Conservation (phyloP, 2,888 invertebrate genomes). For the Bellardia bayeri region DNA sequence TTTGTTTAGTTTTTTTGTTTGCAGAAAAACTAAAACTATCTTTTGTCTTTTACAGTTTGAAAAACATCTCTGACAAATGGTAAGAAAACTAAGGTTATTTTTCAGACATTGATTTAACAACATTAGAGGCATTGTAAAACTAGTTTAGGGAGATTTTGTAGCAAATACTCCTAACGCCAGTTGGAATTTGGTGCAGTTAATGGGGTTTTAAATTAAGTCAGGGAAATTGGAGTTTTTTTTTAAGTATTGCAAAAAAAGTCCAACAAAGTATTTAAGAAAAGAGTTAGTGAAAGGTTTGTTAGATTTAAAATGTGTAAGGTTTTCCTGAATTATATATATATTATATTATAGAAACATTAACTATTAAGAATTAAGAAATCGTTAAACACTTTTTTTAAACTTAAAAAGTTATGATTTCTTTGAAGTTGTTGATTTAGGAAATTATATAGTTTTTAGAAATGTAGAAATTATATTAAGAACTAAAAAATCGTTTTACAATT, state of each 20-base stretch:
- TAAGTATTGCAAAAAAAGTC: not conserved
- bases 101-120: constrained; percentile 83
- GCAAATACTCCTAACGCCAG: constrained; percentile 45
- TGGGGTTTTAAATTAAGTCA: constrained; percentile 1
- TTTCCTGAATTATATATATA: too few species aligned
- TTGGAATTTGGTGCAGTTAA: not conserved
- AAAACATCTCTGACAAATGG: constrained; percentile 23
- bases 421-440: too few species aligned
- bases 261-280: not conserved
- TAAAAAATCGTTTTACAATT: too few species aligned
- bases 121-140: constrained; percentile 83
- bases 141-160: constrained; percentile 77
- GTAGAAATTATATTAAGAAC: too few species aligned
- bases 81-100: constrained; percentile 19
- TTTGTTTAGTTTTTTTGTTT: constrained; percentile 28
- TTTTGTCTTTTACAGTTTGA: constrained; percentile 35
- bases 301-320: too few species aligned
- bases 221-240: not conserved
- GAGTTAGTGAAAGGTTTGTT: too few species aligned
- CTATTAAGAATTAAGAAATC: too few species aligned
- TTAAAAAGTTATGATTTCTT: too few species aligned
- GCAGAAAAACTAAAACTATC: constrained; percentile 18
- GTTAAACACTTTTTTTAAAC: too few species aligned
- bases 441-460: too few species aligned
- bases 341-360: too few species aligned